Conservation (phyloP, 2,888 invertebrate species). For the Cylindroiulus punctatus region DNA sequence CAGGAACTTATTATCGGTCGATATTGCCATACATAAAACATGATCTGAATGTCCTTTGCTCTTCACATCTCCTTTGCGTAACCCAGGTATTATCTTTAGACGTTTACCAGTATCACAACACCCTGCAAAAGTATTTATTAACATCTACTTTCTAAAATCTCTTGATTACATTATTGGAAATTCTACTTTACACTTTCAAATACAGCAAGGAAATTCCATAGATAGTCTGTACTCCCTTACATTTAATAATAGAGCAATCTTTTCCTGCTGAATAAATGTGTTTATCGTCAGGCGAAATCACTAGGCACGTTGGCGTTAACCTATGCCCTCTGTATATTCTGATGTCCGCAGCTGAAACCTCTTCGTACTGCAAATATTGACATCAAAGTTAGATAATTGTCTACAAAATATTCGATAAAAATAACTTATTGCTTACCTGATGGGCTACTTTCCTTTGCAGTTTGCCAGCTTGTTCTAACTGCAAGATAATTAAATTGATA, state of each 20-base stretch:
- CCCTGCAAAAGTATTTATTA: conserved; percentile 63
- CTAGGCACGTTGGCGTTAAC: conserved; percentile 81
- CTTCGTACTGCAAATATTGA: conserved; percentile 61
- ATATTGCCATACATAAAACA: conserved; percentile 77
- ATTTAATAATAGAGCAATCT: conserved; percentile 87
- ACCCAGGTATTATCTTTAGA: conserved; percentile 64
- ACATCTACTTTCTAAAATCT: background rate
- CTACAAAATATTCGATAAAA: background rate
- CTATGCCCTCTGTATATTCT: conserved; percentile 77
- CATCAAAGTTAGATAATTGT: background rate
- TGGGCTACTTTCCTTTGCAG: conserved; percentile 80
- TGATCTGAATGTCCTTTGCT: conserved; percentile 62
- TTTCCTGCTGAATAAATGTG: conserved; percentile 86
- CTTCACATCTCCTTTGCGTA: conserved; percentile 63
- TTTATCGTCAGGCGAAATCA: conserved; percentile 78
- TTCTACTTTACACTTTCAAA: too few relatives aligned
- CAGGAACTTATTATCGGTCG: conserved; percentile 83
- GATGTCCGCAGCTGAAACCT: conserved; percentile 61
- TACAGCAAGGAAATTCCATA: too few relatives aligned
- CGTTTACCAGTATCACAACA: conserved; percentile 63
- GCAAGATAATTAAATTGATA: conserved; percentile 45
- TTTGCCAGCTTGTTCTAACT: conserved; percentile 83
- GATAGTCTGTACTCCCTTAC: conserved; percentile 67
- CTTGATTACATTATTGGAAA: too few relatives aligned
- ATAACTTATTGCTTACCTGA: conserved; percentile 63